phyloP scores from a whole-genome alignment of 2,113 vertebrate genomes.

The Macrotus californicus region DNA sequence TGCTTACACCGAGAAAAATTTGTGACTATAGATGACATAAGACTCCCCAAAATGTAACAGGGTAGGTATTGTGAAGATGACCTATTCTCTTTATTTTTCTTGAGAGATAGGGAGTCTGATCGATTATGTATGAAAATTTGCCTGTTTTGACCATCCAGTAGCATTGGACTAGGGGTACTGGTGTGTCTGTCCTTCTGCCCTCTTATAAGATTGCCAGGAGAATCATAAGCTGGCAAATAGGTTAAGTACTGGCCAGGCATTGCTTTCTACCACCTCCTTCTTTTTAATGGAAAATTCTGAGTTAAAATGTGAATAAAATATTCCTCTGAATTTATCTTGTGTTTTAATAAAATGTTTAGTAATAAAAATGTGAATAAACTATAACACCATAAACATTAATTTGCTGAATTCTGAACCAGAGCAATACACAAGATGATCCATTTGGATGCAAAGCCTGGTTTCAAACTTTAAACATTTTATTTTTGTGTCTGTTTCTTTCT shows the following conservation, averaged over 20 bases:
- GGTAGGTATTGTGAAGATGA: background rate
- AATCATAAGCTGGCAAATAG: background rate
- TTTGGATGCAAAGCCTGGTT: background rate
- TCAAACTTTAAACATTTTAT: background rate
- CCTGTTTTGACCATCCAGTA: background rate
- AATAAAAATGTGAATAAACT: background rate
- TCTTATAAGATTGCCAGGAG: background rate
- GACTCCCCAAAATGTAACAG: background rate
- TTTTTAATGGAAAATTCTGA: background rate
- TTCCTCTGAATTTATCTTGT: background rate
- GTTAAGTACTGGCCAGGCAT: background rate
- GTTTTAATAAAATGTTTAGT: background rate
- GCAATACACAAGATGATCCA: background rate
- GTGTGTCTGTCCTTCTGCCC: background rate
- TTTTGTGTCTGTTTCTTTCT: background rate
- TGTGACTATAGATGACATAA: background rate
- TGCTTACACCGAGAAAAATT: background rate
- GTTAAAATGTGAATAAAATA: background rate
- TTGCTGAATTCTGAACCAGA: constrained; percentile 1
- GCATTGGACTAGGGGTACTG: background rate
- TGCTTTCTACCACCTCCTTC: background rate
- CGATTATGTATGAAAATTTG: background rate
- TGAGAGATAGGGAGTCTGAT: background rate
- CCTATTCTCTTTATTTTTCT: background rate
- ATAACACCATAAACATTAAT: background rate